Base-by-base conservation (phyloP, 2,113 vertebrate species). In the Muntiacus reevesi region DNA sequence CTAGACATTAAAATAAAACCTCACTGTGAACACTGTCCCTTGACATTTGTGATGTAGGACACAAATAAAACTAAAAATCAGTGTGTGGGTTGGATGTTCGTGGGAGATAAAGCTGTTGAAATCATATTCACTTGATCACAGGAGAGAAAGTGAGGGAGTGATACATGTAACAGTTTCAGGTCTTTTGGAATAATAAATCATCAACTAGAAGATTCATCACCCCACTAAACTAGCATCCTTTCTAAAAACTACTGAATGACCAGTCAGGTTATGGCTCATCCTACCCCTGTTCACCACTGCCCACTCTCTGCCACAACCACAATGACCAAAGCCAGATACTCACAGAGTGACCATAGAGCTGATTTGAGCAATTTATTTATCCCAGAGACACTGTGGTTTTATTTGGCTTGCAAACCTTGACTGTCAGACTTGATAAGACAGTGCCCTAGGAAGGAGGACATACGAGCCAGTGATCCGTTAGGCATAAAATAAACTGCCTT, bases 401-500 rank as follows among this genome's bases (percentile, higher is more conserved):
- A 93, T 87, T 95, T 74, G 15, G 16, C 87, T 71, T 97, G 94
- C 84, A 50, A 92, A 87, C 16, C n/a, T 36, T 87, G 62, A 85
- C 84, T 74, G 59, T 92, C 74, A 95, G 45, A 30, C 54, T 67
- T 87, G 17, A 78, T 84, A 84, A 87, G 19, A 78, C 5, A 30
- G 6, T 85, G 60, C 50, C n/a, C 45, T 28, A 7, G 19, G 55
- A 90, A 92, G 43, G 43, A 85, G 88, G 94, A 85, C 23, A 33
- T 87, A 82, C 10, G 7, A 92, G 14, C 54, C 81, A 85, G 30
- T 55, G 43, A 85, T 94, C 71, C 5, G 36, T 14, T 25, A 92
- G 11, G 27, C 6, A 96, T 97, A 59, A 95, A 89, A 96, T 57
- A 11, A 96, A 78, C 81, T 62, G 43, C 62, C 87, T 88, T 94